Base-by-base conservation (phyloP, 2,888 invertebrate genomes). In the Spialia ferax region DNA sequence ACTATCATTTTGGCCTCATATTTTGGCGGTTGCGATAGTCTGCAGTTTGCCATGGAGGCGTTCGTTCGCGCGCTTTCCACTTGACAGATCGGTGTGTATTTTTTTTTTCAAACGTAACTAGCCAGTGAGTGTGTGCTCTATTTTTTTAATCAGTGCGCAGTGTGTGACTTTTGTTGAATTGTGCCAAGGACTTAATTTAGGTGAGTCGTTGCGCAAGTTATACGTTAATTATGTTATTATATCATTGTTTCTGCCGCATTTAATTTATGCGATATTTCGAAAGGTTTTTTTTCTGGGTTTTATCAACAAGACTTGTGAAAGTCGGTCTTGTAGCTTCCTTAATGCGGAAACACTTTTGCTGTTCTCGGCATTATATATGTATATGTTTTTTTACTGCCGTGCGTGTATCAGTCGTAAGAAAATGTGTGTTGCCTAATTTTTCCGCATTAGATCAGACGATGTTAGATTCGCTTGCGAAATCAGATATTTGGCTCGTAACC, bases 1-100 rank as follows among this genome's bases (percentile, higher is more conserved):
- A 91, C 79, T 74, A 80, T 82, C 83, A 86, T 86, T 89, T 83
- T 83, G 90, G 85, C 90, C 91, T 89, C 89, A 89, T 87, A 90
- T 87, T 90, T 91, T 88, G 86, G 85, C 80, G 80, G 82, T 87
- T 86, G 82, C 86, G 79, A 85, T 87, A 87, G 86, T 88, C 84
- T 76, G 73, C 78, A 77, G 76, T 78, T 71, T 77, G 86, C 88
- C 85, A 88, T 89, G 88, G 81, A 81, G 73, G 78, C 70, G 72
- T 73, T 69, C 77, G 84, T 83, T 81, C 84, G 82, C 78, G 84
- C 82, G 85, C 81, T 84, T 85, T 86, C 81, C 74, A 79, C 76
- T 77, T 80, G 80, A 83, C 77, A 80, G 74, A 74, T 72, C 70
- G 71, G 74, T 75, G 76, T 73, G 75, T 18, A 69, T 72, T 74